Percentiles rank a stretch among this genome's conserved stretches.
phyloP scores from a whole-genome alignment of 2,797 vertebrate species.

The Mus minutoides region DNA sequence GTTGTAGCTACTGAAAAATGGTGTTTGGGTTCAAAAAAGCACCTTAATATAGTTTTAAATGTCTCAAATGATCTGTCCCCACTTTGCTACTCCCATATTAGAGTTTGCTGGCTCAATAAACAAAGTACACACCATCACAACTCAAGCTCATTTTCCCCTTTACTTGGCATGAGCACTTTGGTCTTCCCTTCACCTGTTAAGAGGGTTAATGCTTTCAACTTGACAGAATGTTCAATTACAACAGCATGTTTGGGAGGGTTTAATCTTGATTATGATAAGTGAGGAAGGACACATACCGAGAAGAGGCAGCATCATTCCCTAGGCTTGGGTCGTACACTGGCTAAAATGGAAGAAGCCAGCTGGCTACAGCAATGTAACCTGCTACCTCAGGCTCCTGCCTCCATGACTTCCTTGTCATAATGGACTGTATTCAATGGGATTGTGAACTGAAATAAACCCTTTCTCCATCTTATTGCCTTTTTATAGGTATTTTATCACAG shows the following conservation, averaged over 20 bases:
- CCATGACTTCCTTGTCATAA: background rate
- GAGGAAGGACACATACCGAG: background rate
- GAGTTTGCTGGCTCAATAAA: background rate
- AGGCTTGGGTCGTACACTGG: background rate
- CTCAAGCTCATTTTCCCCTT: background rate
- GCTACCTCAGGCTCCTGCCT: background rate
- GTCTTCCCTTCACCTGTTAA: too few relatives aligned
- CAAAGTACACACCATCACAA: background rate
- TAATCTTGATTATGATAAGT: background rate
- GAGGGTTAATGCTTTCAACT: background rate
- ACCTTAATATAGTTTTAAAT: background rate
- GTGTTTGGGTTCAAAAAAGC: background rate
- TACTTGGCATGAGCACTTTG: rapidly evolving
- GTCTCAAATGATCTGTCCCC: background rate
- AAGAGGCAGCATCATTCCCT: background rate
- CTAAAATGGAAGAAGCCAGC: background rate
- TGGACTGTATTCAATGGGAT: background rate
- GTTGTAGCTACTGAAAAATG: background rate
- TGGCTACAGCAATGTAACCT: background rate
- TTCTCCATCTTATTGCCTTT: background rate
- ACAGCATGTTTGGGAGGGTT: background rate
- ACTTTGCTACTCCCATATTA: background rate
- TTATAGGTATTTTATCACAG: background rate
- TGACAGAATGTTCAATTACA: background rate
- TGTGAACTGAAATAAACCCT: background rate